These are phyloP conservation scores for Adelphocoris suturalis DNA, from an alignment of 2,888 invertebrate species.

Conservation along the genomic window DNA sequence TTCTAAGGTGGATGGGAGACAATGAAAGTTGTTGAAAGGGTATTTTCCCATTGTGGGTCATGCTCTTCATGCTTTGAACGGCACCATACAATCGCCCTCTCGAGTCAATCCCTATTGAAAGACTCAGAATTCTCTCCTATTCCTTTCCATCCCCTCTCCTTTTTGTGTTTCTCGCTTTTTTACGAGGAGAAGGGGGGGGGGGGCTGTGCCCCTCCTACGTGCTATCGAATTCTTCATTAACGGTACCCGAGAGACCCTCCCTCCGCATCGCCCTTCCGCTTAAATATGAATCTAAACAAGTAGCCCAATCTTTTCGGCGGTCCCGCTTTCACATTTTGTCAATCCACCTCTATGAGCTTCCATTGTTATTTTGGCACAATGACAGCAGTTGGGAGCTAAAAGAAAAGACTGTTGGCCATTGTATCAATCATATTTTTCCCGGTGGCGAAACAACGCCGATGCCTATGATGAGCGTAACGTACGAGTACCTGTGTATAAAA, in stretches of 20 bases:
- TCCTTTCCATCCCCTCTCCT: not conserved
- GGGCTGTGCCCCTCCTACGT: slow-evolving; percentile 20
- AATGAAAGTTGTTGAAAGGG: slow-evolving; percentile 68
- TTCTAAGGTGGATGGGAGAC: slow-evolving; percentile 60
- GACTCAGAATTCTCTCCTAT: slow-evolving; percentile 27
- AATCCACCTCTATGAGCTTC: slow-evolving; percentile 3
- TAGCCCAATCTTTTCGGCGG: slow-evolving; percentile 46
- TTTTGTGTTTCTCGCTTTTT: slow-evolving; percentile 8
- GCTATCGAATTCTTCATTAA: slow-evolving; percentile 37
- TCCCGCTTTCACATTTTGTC: slow-evolving; percentile 55
- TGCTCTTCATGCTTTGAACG: slow-evolving; percentile 55
- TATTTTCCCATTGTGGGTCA: slow-evolving; percentile 69
- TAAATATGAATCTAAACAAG: slow-evolving; percentile 56
- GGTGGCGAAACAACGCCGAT: not conserved
- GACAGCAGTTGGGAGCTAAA: slow-evolving; percentile 56
- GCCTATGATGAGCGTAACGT: not conserved
- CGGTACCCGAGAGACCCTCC: not conserved
- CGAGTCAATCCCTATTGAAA: slow-evolving; percentile 48
- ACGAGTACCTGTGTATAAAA: not conserved
- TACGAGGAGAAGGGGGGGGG: not conserved
- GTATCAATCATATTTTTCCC: slow-evolving; percentile 34
- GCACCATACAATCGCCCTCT: slow-evolving; percentile 58
- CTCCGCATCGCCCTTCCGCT: not conserved
- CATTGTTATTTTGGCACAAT: slow-evolving; percentile 31
- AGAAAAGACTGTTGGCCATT: slow-evolving; percentile 46